Base-by-base conservation (phyloP, 2,888 invertebrate species). In the Eulithis prunata region DNA sequence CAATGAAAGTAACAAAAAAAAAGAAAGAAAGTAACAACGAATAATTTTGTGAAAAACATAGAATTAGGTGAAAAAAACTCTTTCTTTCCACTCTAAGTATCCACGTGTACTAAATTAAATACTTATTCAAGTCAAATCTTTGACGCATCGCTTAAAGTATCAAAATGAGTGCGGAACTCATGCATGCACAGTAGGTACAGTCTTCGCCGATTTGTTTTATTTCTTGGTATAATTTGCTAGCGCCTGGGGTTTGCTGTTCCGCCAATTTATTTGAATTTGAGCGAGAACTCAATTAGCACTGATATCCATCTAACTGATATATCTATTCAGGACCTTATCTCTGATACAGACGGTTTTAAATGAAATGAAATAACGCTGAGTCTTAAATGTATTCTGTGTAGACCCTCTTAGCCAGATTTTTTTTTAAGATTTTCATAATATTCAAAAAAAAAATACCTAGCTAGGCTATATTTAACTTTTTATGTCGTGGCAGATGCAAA, bases 211-310 rank as follows among this genome's bases (percentile, higher is more conserved):
- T 53, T 69, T 76, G 41, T 90, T 90, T 89, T 87, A 89, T 87
- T 87, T 86, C 83, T 77, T 82, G 81, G 86, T 83, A 88, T 90
- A 89, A 91, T 91, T 90, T 88, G 87, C 88, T 81, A 80, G 79
- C 82, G 84, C 78, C 78, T 75, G 81, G 83, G 86, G 84, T 82
- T 83, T 79, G 85, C 81, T 79, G 83, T 87, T 86, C 85, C 82
- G 85, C 80, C 80, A 81, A 81, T 82, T 85, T 83, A 85, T 85
- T 85, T 84, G 83, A 85, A 87, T 83, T 87, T 85, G 57, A 83
- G 80, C 78, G 82, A 86, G 85, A 87, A 86, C 87, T 88, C 90
- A 87, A 90, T 91, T 90, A 90, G 85, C 78, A 74, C 76, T 78
- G 82, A 80, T 81, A 83, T 71, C 74, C 73, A 79, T 77, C 76